Evolutionary conservation across 30 jellyfish, hydroid and myxozoan genomes (phyloP).

Genomic region (Aurelia aurita complex sp. Pacific): DNA sequence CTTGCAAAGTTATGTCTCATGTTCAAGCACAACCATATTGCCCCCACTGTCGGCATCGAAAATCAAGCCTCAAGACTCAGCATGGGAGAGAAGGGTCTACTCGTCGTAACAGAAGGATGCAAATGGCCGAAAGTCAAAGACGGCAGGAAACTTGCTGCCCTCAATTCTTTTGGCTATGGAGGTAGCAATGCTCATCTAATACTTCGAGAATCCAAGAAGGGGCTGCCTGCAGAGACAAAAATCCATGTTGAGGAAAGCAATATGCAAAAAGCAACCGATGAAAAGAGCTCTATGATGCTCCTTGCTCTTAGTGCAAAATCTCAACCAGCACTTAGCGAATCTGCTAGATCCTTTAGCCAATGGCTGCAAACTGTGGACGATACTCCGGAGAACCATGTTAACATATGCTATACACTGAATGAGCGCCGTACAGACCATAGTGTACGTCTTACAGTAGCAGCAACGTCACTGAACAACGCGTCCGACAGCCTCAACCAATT

Average conservation of each 20-base stretch:
- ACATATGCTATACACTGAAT: slow-evolving; percentile 36
- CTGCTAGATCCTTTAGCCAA: slow-evolving; percentile 40
- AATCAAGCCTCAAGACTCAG: slow-evolving; percentile 54
- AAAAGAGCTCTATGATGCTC: slow-evolving; percentile 24
- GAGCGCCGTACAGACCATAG: slow-evolving; percentile 63
- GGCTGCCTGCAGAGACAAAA: neutral
- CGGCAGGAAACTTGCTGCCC: slow-evolving; percentile 48
- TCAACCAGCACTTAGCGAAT: slow-evolving; percentile 26
- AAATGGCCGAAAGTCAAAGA: slow-evolving; percentile 47
- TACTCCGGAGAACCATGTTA: slow-evolving; percentile 6
- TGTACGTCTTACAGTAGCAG: slow-evolving; percentile 52
- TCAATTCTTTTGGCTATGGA: slow-evolving; percentile 76
- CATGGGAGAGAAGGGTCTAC: slow-evolving; percentile 47
- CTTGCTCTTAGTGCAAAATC: slow-evolving; percentile 56
- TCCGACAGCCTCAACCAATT: slow-evolving; percentile 11
- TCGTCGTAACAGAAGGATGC: slow-evolving; percentile 8
- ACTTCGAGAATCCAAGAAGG: slow-evolving; percentile 27
- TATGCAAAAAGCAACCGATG: neutral
- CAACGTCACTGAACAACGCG: slow-evolving; percentile 20
- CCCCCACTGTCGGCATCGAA: slow-evolving; percentile 64
- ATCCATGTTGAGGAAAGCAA: neutral
- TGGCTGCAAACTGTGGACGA: slow-evolving; percentile 58
- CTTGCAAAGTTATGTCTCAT: slow-evolving; percentile 70
- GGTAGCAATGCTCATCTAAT: slow-evolving; percentile 76
- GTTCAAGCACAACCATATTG: slow-evolving; percentile 35